Evolutionary conservation across 2,113 vertebrate genomes (phyloP), one percentile per base, ranked within the genome.

Genomic region (Tonatia bakeri): DNA sequence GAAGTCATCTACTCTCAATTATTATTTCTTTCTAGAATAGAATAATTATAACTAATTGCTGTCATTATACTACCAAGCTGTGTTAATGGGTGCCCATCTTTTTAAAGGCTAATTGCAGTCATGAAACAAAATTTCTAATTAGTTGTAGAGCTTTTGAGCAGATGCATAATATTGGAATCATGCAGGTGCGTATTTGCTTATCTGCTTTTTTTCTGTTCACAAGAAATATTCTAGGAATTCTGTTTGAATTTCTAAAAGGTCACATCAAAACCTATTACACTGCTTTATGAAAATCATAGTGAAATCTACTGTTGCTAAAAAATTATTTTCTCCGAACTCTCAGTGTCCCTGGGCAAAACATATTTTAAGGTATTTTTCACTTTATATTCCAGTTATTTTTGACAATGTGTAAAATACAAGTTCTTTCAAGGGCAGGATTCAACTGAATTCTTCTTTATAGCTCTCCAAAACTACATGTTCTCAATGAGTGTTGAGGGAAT

Each of bases 61-160:
- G 91, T 89, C 88, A 95, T 94, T 94, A 76, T 82, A 54, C 38
- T 83, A 76, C 50, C 61, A 95, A 82, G 92, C 75, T 50, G 16
- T 77, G 82, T 72, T 64, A 76, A 85, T 59, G 61, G 79, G 75
- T 86, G 38, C 17, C n/a, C 50, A 83, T 82, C 81, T 97, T 96
- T 94, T 77, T 65, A 81, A 96, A 97, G 61, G 79, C 50, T 83
- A 97, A 96, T 87, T 94, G 65, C 22, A 95, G 69, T 38, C 65
- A 96, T 76, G 94, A 93, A 97, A 91, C 87, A 87, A 81, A 88
- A 93, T 81, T 93, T 96, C 90, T 93, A 67, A 97, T 97, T 96
- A 92, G 82, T 83, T 94, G 94, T 69, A 94, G 38, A 95, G 92
- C 17, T 96, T 81, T 92, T 22, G 36, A 94, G 24, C 92, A 95